These are phyloP conservation scores for Aix galericulata DNA, from an alignment of 2,113 vertebrate species.

Conservation along the genomic window DNA sequence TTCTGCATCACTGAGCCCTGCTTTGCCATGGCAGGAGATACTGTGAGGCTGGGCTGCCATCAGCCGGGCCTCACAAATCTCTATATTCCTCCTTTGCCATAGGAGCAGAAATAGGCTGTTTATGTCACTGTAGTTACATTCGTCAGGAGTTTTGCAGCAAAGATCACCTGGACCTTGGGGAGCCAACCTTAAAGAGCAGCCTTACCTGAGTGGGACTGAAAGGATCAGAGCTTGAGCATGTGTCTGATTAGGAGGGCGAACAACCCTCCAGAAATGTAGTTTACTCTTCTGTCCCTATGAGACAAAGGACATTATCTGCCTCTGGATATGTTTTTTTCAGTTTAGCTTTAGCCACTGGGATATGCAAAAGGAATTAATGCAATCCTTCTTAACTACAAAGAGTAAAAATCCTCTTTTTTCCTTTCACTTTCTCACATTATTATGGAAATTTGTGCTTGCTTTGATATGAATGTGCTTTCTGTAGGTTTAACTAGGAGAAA, in stretches of 20 bases:
- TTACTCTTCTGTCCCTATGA: neutral
- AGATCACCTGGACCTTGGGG: neutral
- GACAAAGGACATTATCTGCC: neutral
- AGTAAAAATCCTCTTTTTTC: neutral
- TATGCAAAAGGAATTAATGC: neutral
- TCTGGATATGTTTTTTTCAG: neutral
- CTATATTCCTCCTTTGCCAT: neutral
- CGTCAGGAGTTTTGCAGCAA: neutral
- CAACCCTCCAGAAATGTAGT: neutral
- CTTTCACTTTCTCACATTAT: constrained; percentile 3
- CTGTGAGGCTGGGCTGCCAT: neutral
- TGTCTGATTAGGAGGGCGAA: neutral
- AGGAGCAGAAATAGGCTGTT: neutral
- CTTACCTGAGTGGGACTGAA: neutral
- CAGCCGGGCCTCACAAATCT: neutral
- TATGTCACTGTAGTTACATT: neutral
- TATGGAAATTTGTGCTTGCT: neutral
- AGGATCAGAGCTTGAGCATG: no score
- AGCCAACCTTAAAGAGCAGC: neutral
- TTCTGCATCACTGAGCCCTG: accelerated
- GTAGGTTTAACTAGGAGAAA: neutral
- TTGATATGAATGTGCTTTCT: constrained; percentile 7
- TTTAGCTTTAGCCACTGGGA: neutral
- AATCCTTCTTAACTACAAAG: neutral
- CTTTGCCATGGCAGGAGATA: neutral